Evolutionary conservation across 2,797 vertebrate genomes (phyloP).

Genomic region (Coreius guichenoti): DNA sequence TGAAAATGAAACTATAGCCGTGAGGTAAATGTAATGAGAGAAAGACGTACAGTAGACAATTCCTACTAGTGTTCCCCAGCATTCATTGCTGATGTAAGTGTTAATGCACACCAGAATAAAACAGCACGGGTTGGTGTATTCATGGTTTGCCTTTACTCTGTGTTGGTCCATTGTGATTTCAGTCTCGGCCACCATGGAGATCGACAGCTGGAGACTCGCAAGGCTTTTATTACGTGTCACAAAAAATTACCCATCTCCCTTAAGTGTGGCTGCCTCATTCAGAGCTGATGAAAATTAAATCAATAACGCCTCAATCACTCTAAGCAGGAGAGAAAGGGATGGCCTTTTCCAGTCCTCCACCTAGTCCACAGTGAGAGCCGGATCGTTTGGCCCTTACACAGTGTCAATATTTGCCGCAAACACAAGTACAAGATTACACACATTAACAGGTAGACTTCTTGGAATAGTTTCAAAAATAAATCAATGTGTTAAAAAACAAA

Average conservation of each 20-base stretch:
- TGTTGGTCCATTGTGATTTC: conserved; percentile 11
- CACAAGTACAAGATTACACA: conserved; percentile 2
- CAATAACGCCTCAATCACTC: conserved; percentile 75
- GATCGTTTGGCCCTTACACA: conserved; percentile 5
- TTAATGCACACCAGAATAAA: conserved; percentile 10
- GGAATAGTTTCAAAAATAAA: conserved; percentile 19
- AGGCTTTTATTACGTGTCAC: conserved; percentile 67
- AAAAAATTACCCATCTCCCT: conserved; percentile 72
- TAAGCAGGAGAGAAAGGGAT: conserved; percentile 58
- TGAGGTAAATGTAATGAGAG: conserved; percentile 2
- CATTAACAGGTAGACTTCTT: conserved; percentile 8
- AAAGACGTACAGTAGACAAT: not conserved
- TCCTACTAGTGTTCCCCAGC: conserved; percentile 1
- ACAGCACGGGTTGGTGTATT: not conserved
- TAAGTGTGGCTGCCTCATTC: conserved; percentile 71
- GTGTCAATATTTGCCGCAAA: conserved; percentile 40
- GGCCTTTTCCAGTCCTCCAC: conserved; percentile 65
- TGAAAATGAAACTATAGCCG: conserved; percentile 18
- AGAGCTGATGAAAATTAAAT: conserved; percentile 76
- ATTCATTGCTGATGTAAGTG: not conserved
- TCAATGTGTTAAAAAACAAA: not conserved
- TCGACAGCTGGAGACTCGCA: not conserved
- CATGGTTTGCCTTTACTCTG: not conserved
- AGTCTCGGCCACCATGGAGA: not conserved
- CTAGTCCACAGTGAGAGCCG: conserved; percentile 35